These are phyloP conservation scores for Channa maculata DNA, from an alignment of 2,113 vertebrate genomes.

Conservation along the genomic window DNA sequence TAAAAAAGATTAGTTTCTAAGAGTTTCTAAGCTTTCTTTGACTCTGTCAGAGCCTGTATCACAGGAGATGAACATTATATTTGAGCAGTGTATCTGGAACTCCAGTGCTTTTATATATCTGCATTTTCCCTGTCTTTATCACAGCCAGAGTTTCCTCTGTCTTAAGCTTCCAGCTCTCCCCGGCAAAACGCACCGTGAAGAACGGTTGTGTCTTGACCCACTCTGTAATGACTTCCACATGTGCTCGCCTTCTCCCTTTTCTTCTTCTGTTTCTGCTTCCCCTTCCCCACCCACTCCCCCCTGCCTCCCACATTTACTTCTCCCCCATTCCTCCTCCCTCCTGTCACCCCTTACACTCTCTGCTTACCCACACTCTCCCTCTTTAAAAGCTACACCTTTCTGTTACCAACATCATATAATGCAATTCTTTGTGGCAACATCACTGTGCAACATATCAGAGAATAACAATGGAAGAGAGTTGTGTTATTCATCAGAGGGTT, in stretches of 20 bases:
- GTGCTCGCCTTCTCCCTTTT: constrained; percentile 86
- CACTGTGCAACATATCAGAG: neutral
- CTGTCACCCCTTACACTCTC: constrained; percentile 46
- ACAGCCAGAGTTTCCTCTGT: constrained; percentile 41
- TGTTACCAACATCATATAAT: neutral
- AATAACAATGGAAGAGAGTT: neutral
- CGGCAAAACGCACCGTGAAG: constrained; percentile 83
- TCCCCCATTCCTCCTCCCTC: constrained; percentile 68
- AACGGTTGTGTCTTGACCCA: constrained; percentile 95
- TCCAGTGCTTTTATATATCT: constrained; percentile 21
- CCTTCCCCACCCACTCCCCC: neutral
- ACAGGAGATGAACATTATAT: constrained; percentile 7
- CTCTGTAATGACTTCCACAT: constrained; percentile 98
- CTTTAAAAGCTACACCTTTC: constrained; percentile 57
- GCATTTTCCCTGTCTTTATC: constrained; percentile 22
- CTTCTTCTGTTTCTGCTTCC: constrained; percentile 45
- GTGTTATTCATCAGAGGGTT: constrained; percentile 8
- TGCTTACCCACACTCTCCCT: constrained; percentile 20
- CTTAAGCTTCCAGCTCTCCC: constrained; percentile 48
- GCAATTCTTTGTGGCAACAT: neutral
- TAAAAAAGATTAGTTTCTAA: constrained; percentile 45
- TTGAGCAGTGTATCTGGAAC: constrained; percentile 11
- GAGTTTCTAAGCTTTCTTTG: constrained; percentile 3
- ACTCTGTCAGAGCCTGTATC: constrained; percentile 5
- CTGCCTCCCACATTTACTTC: constrained; percentile 55